phyloP scores from a whole-genome alignment of 1,140 invertebrate genomes.

The Atta colombica region DNA sequence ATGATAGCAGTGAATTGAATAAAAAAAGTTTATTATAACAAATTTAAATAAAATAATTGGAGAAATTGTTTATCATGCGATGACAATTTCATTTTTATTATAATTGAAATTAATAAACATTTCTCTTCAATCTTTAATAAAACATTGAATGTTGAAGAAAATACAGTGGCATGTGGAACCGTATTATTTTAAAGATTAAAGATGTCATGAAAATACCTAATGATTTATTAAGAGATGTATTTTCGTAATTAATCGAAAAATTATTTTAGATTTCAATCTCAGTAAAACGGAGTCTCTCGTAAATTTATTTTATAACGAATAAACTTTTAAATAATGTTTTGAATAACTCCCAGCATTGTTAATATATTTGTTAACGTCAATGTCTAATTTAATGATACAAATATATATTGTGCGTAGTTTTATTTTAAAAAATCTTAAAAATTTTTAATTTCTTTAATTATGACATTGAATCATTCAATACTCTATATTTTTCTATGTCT shows the following conservation, averaged over 20 bases:
- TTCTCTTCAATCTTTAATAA: background rate
- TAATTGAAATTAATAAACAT: background rate
- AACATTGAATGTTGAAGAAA: background rate
- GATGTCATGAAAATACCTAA: background rate
- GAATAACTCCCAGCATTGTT: background rate
- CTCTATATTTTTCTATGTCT: background rate
- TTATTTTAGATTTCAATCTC: background rate
- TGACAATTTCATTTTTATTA: background rate
- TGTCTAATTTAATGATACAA: background rate
- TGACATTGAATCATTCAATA: background rate
- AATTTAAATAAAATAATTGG: background rate
- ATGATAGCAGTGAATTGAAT: background rate
- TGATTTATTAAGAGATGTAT: background rate
- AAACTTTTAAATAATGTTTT: background rate
- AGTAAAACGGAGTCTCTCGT: background rate
- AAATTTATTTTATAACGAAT: background rate
- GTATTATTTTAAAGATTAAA: conserved; percentile 21
- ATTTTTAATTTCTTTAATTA: background rate
- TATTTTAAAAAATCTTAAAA: background rate
- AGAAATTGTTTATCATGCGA: background rate
- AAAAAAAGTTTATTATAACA: background rate
- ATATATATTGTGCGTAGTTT: background rate
- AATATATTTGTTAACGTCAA: background rate
- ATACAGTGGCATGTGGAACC: no score
- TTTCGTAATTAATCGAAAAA: background rate